Conservation (phyloP, 2,797 vertebrate genomes). For the Petrocephalus schoutedeni region DNA sequence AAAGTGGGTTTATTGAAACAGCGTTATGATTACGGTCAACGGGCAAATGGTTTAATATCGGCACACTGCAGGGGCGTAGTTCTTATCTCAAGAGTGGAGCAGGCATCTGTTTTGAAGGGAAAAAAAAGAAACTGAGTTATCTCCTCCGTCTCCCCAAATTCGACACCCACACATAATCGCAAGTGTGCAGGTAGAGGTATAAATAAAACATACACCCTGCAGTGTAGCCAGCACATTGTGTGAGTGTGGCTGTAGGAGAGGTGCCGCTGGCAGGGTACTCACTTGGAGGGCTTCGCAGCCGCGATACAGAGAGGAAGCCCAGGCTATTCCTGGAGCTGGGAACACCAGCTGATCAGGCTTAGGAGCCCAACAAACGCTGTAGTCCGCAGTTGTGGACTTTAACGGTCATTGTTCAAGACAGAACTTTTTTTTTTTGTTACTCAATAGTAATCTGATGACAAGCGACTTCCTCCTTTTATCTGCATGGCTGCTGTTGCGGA, state of each 20-base stretch:
- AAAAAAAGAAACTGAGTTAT: neutral
- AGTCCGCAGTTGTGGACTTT: neutral
- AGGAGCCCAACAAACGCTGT: neutral
- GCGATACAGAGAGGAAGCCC: neutral
- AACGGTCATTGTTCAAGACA: neutral
- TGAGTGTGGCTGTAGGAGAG: neutral
- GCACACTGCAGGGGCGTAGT: neutral
- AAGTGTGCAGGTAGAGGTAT: neutral
- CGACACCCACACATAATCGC: neutral
- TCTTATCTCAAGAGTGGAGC: neutral
- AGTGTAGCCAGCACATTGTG: neutral
- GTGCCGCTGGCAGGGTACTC: neutral
- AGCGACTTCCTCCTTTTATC: constrained; percentile 2
- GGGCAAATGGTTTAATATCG: neutral
- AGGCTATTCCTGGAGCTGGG: neutral
- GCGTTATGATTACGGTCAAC: neutral
- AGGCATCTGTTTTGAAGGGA: neutral
- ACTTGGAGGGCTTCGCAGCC: neutral
- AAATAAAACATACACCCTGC: neutral
- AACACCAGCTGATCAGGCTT: neutral
- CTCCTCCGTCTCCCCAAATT: neutral
- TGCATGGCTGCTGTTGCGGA: neutral
- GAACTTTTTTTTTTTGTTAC: neutral
- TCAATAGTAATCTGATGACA: neutral
- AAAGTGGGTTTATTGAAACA: neutral